Conservation (phyloP, 2,888 invertebrate genomes). For the Epinotia brunnichana region DNA sequence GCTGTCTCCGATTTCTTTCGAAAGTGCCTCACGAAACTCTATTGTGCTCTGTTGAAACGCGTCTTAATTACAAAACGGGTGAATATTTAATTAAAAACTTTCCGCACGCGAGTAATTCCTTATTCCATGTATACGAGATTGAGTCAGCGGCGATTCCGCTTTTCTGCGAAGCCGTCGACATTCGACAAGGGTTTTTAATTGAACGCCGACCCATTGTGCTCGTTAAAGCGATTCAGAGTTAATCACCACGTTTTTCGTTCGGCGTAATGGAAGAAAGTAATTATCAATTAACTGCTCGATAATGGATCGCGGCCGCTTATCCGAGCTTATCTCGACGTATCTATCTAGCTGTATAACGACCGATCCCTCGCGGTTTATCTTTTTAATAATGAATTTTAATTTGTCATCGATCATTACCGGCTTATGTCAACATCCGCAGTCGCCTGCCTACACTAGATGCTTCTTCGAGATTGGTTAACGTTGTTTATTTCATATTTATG, state of each 20-base stretch:
- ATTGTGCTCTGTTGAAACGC: constrained; percentile 76
- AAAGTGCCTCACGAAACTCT: constrained; percentile 68
- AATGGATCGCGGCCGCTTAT: constrained; percentile 82
- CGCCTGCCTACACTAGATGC: constrained; percentile 26
- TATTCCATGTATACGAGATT: constrained; percentile 82
- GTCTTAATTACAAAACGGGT: constrained; percentile 81
- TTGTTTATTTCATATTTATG: constrained; percentile 31
- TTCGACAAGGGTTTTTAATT: constrained; percentile 83
- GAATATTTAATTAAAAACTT: constrained; percentile 83
- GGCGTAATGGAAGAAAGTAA: constrained; percentile 82
- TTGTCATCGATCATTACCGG: constrained; percentile 65
- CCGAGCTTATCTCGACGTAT: constrained; percentile 75
- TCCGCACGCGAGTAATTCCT: constrained; percentile 81
- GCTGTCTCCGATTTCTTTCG: constrained; percentile 68
- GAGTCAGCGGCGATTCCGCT: constrained; percentile 77
- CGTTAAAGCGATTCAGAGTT: constrained; percentile 82
- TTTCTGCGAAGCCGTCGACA: constrained; percentile 75
- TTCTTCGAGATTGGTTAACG: constrained; percentile 8
- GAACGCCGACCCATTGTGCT: constrained; percentile 80
- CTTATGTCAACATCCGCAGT: constrained; percentile 52
- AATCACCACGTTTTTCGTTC: constrained; percentile 81
- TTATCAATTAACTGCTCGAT: constrained; percentile 82
- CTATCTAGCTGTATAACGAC: constrained; percentile 57
- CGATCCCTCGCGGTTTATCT: constrained; percentile 64
- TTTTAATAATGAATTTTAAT: constrained; percentile 71